Conservation (phyloP, 2,888 invertebrate genomes). For the Catotricha subobsoleta region DNA sequence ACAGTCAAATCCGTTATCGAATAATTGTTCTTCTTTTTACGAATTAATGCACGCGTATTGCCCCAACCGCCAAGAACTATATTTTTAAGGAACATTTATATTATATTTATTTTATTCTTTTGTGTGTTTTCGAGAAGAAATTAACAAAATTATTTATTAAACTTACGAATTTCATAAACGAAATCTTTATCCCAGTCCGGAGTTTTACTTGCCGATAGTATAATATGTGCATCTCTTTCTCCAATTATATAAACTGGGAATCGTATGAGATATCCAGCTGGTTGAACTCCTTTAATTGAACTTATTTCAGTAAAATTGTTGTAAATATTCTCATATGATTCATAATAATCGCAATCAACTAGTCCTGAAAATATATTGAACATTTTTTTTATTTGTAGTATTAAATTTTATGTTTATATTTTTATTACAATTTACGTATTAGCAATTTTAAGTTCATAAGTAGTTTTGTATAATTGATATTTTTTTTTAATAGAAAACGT, state of each 20-base stretch:
- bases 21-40: no score
- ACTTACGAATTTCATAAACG: slow-evolving; percentile 5
- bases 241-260: not conserved
- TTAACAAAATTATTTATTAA: no score
- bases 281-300: not conserved
- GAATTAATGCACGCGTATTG: not conserved
- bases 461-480: no score
- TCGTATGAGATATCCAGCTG: not conserved
- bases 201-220: not conserved
- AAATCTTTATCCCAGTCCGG: not conserved
- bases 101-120: no score
- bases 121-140: no score
- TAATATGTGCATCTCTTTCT: slow-evolving; percentile 2
- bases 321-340: not conserved
- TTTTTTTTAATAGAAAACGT: no score
- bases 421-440: no score
- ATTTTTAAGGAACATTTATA: no score
- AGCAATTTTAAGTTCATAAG: no score
- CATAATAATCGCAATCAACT: slow-evolving; percentile 1
- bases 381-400: no score
- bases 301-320: not conserved
- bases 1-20: no score
- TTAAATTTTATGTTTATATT: no score
- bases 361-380: slow-evolving; percentile 1
- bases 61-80: slow-evolving; percentile 2